Evolutionary conservation across 2,888 invertebrate species (phyloP), one percentile per base, ranked within the genome.

Genomic region (Conus canariensis): DNA sequence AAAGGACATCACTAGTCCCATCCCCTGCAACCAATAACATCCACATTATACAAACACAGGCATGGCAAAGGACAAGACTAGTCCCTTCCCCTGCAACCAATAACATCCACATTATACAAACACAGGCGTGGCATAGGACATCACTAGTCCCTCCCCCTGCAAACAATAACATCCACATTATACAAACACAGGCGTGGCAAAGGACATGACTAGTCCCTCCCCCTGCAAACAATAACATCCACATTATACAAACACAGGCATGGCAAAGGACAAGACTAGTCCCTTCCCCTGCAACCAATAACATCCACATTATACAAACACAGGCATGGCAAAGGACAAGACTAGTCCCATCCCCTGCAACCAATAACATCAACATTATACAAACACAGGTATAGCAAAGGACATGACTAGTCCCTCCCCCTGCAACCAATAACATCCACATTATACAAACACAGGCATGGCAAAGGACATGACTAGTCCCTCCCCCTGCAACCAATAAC

Each of bases 241-340:
- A 92, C 60, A 64, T 64, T 64, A 64, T 16, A 64, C 12, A 64
- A 14, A 64, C 60, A 64, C 74, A 99, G 45, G 99, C 93, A 98
- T 98, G 89, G 99, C 98, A 92, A 99, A 98, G 89, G 99, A 98
- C 90, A 98, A 98, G 2, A 14, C 10, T 64, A 64, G 60, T 64
- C 60, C 60, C 1, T n/a, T 16, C 16, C 10, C 60, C 60, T 7
- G 6, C 60, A 64, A 64, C 60, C 16, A 16, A 14, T 64, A 10
- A 64, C 60, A 64, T 64, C 12, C 60, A 64, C 60, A 64, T 64
- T 64, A 64, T 64, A 45, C 45, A 97, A 99, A 98, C 94, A 99
- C 99, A 74, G 99, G 99, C 93, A 98, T 98, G 89, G 99, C 98
- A 92, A 99, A 98, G 89, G 99, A 98, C 90, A 98, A 98, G 97